Percentiles rank a stretch among this genome's conserved stretches.
Evolutionary conservation across 2,888 invertebrate species (phyloP).

Genomic region (Acronicta psi): DNA sequence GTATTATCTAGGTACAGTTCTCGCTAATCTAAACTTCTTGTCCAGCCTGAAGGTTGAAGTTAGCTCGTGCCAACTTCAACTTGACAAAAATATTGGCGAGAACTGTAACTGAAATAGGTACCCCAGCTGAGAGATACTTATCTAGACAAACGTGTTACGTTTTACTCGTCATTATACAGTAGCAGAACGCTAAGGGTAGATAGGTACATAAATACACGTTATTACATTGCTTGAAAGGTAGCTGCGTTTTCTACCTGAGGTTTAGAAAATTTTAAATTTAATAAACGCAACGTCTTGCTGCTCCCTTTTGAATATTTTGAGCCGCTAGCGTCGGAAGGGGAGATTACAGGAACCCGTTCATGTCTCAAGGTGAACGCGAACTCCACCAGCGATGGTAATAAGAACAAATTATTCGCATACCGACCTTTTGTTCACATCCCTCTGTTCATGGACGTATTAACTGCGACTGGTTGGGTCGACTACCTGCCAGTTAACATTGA

Average conservation of each 20-base stretch:
- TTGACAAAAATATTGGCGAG: too few relatives aligned
- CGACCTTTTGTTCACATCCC: conserved; percentile 81
- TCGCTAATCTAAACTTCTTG: too few relatives aligned
- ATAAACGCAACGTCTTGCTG: conserved; percentile 58
- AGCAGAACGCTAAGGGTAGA: background rate
- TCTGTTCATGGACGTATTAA: conserved; percentile 76
- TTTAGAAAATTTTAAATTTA: conserved; percentile 57
- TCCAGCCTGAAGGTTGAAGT: too few relatives aligned
- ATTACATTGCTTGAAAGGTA: background rate
- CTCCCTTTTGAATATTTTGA: conserved; percentile 58
- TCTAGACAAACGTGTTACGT: too few relatives aligned
- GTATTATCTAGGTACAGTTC: too few relatives aligned
- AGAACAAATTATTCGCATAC: conserved; percentile 84
- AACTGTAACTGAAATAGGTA: too few relatives aligned
- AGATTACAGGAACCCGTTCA: conserved; percentile 80
- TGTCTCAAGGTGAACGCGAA: conserved; percentile 81
- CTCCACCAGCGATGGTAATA: conserved; percentile 77
- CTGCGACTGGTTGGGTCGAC: conserved; percentile 68
- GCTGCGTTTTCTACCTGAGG: background rate
- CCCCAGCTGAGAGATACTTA: too few relatives aligned
- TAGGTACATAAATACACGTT: too few relatives aligned
- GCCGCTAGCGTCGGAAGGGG: conserved; percentile 61
- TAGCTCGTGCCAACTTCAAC: too few relatives aligned
- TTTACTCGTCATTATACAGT: background rate
- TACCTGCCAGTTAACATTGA: conserved; percentile 68